Evolutionary conservation across 37 sponge, comb jelly and placozoan species (phyloP).

Genomic region (Geodia barretti): DNA sequence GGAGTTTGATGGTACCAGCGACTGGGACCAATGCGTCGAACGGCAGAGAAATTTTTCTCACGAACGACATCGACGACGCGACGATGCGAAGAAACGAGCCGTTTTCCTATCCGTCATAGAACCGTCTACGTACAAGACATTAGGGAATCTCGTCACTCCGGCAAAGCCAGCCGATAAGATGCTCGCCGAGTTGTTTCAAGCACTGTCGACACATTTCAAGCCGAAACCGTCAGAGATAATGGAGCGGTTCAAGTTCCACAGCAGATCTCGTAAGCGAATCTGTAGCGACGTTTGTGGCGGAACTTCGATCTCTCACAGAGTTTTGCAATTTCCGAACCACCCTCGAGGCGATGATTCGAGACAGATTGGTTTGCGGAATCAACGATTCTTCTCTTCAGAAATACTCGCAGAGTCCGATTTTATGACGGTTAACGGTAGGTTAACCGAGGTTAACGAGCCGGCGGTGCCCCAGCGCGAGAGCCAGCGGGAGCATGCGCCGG

Average conservation of each 20-base stretch:
- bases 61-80: too few relatives aligned
- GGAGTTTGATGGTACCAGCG: slow-evolving; percentile 2
- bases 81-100: neutral
- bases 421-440: too few relatives aligned
- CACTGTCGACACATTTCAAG: slow-evolving; percentile 1
- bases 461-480: too few relatives aligned
- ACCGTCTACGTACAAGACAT: slow-evolving; percentile 4
- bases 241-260: slow-evolving; percentile 34
- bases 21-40: slow-evolving; percentile 7
- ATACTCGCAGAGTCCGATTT: slow-evolving; percentile 11
- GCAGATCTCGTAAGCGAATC: slow-evolving; percentile 10
- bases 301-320: slow-evolving; percentile 4
- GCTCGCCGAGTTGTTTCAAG: slow-evolving; percentile 6
- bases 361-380: slow-evolving; percentile 47
- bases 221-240: slow-evolving; percentile 24
- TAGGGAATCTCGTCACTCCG: slow-evolving; percentile 6
- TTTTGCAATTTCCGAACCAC: slow-evolving; percentile 30
- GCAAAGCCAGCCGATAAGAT: slow-evolving; percentile 24
- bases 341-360: slow-evolving; percentile 28
- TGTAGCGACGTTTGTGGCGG: too few relatives aligned
- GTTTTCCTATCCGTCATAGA: slow-evolving; percentile 23
- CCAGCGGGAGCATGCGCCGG: too few relatives aligned
- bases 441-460: too few relatives aligned
- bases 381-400: slow-evolving; percentile 3
- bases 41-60: too few relatives aligned